Conservation (phyloP, 2,113 vertebrate genomes). For the Microcebus tavaratra region DNA sequence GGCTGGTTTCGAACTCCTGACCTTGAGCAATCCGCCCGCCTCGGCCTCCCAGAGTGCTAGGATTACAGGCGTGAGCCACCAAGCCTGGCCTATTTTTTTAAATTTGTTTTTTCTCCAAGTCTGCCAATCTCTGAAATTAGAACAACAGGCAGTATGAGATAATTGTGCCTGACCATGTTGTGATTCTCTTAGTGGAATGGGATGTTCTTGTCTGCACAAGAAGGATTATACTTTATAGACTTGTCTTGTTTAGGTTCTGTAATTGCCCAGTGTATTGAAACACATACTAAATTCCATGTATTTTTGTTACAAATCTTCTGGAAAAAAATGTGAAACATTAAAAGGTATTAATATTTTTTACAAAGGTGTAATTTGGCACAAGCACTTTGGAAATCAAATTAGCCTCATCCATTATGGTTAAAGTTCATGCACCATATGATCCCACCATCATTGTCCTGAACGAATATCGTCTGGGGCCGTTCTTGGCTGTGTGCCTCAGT, state of each 20-base stretch:
- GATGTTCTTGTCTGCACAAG: neutral
- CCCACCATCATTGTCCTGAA: too few species aligned
- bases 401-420: too few species aligned
- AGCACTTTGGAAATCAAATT: too few species aligned
- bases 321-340: slow-evolving; percentile 53
- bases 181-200: neutral
- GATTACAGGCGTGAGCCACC: too few species aligned
- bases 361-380: too few species aligned
- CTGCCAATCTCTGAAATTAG: neutral
- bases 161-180: slow-evolving; percentile 40
- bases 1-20: too few species aligned
- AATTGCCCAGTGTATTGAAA: neutral
- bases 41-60: too few species aligned
- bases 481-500: too few species aligned
- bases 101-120: neutral
- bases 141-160: neutral
- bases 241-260: neutral
- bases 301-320: slow-evolving; percentile 65
- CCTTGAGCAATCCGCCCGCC: too few species aligned
- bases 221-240: neutral
- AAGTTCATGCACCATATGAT: too few species aligned
- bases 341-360: slow-evolving; percentile 32
- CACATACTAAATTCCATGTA: slow-evolving; percentile 45
- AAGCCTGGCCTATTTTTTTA: neutral
- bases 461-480: too few species aligned